Percentiles rank a stretch among this genome's conserved stretches.
Evolutionary conservation across 1,140 invertebrate species (phyloP).

Genomic region (Ditylenchus dipsaci): DNA sequence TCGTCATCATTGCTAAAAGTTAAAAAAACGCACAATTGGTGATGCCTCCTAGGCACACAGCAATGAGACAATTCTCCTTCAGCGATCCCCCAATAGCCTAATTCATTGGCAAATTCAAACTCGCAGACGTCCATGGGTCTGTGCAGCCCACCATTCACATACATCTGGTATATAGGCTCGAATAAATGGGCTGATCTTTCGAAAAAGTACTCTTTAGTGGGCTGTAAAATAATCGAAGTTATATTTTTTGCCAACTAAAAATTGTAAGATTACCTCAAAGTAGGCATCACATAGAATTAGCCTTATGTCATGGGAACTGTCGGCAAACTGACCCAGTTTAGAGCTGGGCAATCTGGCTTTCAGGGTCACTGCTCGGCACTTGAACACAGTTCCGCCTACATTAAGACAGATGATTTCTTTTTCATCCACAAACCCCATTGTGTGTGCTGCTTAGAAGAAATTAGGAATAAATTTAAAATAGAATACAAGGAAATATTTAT

Average conservation of each 20-base stretch:
- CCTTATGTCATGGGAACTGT: conserved; percentile 17
- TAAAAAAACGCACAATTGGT: conserved; percentile 28
- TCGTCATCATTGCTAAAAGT: no score
- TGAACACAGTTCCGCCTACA: conserved; percentile 24
- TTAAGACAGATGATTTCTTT: conserved; percentile 25
- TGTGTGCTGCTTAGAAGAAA: no score
- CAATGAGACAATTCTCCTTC: conserved; percentile 27
- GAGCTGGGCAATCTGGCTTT: neutral
- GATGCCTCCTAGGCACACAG: conserved; percentile 18
- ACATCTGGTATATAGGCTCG: conserved; percentile 30
- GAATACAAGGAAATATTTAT: no score
- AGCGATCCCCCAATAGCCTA: conserved; percentile 28
- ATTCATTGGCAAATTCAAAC: conserved; percentile 27
- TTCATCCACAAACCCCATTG: neutral
- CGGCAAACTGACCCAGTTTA: conserved; percentile 17
- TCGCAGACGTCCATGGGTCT: conserved; percentile 33
- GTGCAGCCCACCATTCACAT: conserved; percentile 18
- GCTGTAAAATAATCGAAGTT: conserved; percentile 10
- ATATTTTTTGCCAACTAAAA: no score
- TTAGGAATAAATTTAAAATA: no score
- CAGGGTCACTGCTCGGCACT: conserved; percentile 18
- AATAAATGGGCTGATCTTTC: conserved; percentile 35
- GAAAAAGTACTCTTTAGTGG: conserved; percentile 39
- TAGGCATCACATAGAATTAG: conserved; percentile 33
- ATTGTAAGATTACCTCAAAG: no score